Conservation (phyloP, 2,113 vertebrate genomes). For the Reinhardtius hippoglossoides region DNA sequence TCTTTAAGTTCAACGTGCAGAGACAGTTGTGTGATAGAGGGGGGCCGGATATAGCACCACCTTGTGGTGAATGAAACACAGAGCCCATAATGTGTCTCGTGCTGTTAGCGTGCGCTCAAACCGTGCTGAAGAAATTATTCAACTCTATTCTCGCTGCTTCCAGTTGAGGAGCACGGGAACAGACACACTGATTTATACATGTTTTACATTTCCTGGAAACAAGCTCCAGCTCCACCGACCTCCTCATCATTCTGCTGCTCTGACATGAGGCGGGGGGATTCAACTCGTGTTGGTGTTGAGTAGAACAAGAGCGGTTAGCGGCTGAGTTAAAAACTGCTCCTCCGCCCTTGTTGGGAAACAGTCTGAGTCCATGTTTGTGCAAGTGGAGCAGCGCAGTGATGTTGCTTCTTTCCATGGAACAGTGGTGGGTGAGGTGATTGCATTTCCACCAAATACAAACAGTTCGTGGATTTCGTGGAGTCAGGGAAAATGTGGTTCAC, state of each 20-base stretch:
- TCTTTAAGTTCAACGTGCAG: constrained; percentile 1
- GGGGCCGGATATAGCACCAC: constrained; percentile 35
- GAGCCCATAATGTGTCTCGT: not conserved
- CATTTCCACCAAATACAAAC: constrained; percentile 50
- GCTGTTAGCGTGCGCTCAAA: not conserved
- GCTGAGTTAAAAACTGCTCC: not conserved
- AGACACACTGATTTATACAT: too few species aligned
- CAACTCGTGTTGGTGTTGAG: not conserved
- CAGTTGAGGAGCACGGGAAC: too few species aligned
- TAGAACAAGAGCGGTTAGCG: not conserved
- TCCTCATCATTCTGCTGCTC: not conserved
- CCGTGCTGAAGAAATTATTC: not conserved
- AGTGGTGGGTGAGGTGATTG: constrained; percentile 32
- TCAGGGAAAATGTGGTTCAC: constrained; percentile 67
- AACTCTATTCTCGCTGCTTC: too few species aligned
- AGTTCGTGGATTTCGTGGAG: constrained; percentile 47
- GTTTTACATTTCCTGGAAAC: too few species aligned
- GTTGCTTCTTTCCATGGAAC: constrained; percentile 47
- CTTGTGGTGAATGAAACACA: constrained; percentile 43
- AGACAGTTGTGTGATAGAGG: not conserved
- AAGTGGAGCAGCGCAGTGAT: constrained; percentile 17
- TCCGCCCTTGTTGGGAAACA: not conserved
- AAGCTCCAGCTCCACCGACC: too few species aligned
- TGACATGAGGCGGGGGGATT: not conserved
- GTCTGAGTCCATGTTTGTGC: constrained; percentile 43